Evolutionary conservation across 2,113 vertebrate genomes (phyloP).

Genomic region (Misgurnus anguillicaudatus): DNA sequence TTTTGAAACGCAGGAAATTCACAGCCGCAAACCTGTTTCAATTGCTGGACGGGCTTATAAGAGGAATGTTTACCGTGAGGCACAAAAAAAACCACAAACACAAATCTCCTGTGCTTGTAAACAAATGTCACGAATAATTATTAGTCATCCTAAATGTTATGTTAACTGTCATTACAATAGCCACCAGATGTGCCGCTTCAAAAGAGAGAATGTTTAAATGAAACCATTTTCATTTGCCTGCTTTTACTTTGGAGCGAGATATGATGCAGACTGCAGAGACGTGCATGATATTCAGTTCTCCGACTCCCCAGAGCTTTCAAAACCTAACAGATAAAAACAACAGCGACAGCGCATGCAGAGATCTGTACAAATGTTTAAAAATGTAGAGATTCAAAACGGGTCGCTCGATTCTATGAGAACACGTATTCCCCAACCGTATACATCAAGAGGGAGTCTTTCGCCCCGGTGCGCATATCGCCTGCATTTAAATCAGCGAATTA

Average conservation of each 20-base stretch:
- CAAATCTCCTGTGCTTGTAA: slow-evolving; percentile 53
- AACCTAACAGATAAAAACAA: slow-evolving; percentile 1
- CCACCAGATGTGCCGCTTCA: slow-evolving; percentile 52
- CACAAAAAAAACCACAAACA: slow-evolving; percentile 53
- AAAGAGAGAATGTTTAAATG: slow-evolving; percentile 44
- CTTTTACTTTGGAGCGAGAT: slow-evolving; percentile 17
- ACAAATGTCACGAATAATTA: slow-evolving; percentile 57
- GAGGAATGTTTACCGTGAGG: slow-evolving; percentile 39
- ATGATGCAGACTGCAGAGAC: not conserved
- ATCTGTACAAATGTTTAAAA: slow-evolving; percentile 30
- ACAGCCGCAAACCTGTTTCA: slow-evolving; percentile 37
- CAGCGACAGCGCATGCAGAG: slow-evolving; percentile 20
- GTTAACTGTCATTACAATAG: slow-evolving; percentile 48
- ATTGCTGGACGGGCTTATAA: slow-evolving; percentile 22
- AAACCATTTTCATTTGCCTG: slow-evolving; percentile 31
- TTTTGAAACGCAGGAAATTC: slow-evolving; percentile 40
- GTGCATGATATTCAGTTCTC: slow-evolving; percentile 28
- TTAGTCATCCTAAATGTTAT: slow-evolving; percentile 51
- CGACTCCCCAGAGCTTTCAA: slow-evolving; percentile 9
- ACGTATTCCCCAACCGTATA: slow-evolving; percentile 1
- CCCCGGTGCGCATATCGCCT: slow-evolving; percentile 36
- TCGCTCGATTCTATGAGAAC: not conserved
- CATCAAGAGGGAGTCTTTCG: not conserved
- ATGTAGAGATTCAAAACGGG: not conserved
- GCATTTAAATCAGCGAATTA: slow-evolving; percentile 71